A percentile compares a stretch with the other conserved stretches of the same genome.
Conservation (phyloP, 2,113 vertebrate species). For the Notiomystis cincta region DNA sequence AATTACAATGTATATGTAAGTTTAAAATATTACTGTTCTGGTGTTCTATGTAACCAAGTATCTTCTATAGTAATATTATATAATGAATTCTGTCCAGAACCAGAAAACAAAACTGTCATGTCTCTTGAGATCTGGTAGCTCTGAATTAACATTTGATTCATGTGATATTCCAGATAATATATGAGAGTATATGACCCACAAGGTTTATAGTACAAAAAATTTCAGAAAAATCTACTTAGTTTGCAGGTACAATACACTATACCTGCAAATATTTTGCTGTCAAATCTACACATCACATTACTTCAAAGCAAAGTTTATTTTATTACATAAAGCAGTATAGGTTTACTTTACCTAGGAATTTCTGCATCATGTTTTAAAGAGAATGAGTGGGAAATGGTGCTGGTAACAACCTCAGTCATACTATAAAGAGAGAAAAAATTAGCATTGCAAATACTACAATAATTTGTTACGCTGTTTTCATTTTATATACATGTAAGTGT, state of each 20-base stretch:
- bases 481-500: not conserved
- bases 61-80: not conserved
- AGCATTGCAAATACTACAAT: not conserved
- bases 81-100: not conserved
- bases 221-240: not conserved
- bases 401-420: not conserved
- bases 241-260: not conserved
- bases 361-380: conserved; percentile 21
- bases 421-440: not conserved
- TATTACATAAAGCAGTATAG: not conserved
- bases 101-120: not conserved
- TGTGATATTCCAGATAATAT: not conserved
- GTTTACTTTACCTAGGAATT: conserved; percentile 59
- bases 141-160: not conserved
- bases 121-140: not conserved
- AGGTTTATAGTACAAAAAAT: not conserved
- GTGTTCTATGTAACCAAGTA: not conserved
- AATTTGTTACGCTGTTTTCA: not conserved
- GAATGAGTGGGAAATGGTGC: not conserved
- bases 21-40: not conserved
- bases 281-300: not conserved
- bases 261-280: not conserved
- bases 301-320: not conserved
- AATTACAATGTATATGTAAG: not conserved
- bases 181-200: not conserved